These are phyloP conservation scores for Sander lucioperca DNA, from an alignment of 2,113 vertebrate species.

Conservation along the genomic window DNA sequence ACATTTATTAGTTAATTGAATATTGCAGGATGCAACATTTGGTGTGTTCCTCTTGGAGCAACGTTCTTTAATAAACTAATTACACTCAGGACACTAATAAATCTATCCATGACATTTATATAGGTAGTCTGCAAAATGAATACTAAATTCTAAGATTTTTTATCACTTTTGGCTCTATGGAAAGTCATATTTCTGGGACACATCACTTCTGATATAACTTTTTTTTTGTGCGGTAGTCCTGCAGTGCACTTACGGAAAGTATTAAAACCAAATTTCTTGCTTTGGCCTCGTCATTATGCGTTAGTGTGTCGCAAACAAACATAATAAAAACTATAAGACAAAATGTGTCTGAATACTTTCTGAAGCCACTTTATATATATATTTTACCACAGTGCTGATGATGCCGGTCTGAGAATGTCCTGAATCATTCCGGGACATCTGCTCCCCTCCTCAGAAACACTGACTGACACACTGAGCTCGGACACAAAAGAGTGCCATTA, in stretches of 20 bases:
- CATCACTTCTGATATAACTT: neutral
- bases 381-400: neutral
- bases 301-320: neutral
- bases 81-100: conserved; percentile 33
- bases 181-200: conserved; percentile 30
- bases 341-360: too few species aligned
- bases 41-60: conserved; percentile 12
- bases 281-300: neutral
- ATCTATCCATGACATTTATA: conserved; percentile 40
- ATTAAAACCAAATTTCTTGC: neutral
- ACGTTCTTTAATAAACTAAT: conserved; percentile 61
- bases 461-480: conserved; percentile 21
- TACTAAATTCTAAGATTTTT: neutral
- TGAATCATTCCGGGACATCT: conserved; percentile 19
- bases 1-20: conserved; percentile 54
- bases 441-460: conserved; percentile 1
- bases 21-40: conserved; percentile 43
- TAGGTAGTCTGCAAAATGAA: neutral
- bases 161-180: conserved; percentile 9
- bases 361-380: neutral
- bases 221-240: neutral
- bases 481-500: conserved; percentile 10
- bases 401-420: conserved; percentile 17
- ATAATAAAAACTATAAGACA: neutral
- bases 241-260: neutral